phyloP scores from a whole-genome alignment of 1,140 invertebrate species.

The Nilaparvata lugens region DNA sequence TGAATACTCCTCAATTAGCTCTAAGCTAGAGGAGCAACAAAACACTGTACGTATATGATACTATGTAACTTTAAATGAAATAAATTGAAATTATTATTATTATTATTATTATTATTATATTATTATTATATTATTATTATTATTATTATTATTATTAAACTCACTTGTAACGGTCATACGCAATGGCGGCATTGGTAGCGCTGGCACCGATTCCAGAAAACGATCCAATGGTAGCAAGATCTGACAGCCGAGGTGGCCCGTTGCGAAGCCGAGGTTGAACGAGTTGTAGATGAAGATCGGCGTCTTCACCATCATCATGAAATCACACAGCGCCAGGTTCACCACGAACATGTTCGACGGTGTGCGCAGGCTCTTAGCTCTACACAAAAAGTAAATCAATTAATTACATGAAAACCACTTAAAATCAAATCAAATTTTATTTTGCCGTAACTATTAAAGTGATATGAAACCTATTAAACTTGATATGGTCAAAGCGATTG shows the following conservation, averaged over 20 bases:
- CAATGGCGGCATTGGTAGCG: constrained; percentile 69
- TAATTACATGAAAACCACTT: too few species aligned
- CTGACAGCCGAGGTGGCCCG: constrained; percentile 62
- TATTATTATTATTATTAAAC: neutral
- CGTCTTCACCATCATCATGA: constrained; percentile 79
- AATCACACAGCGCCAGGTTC: constrained; percentile 77
- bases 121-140: too few species aligned
- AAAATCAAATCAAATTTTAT: too few species aligned
- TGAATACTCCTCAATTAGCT: too few species aligned
- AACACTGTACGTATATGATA: too few species aligned
- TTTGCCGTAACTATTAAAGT: too few species aligned
- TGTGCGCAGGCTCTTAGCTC: constrained; percentile 71
- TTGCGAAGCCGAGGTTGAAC: constrained; percentile 63
- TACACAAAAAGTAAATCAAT: constrained; percentile 34
- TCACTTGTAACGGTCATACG: constrained; percentile 58
- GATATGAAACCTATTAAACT: too few species aligned
- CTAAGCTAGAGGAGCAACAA: too few species aligned
- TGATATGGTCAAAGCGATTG: too few species aligned
- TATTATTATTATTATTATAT: too few species aligned
- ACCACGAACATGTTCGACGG: constrained; percentile 86
- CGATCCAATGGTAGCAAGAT: constrained; percentile 67
- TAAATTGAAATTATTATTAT: too few species aligned
- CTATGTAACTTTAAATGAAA: too few species aligned
- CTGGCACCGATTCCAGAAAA: constrained; percentile 68
- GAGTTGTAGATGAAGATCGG: constrained; percentile 84